A percentile compares a stretch with the other conserved stretches of the same genome.
Conservation (phyloP, 2,113 vertebrate species). For the Atractosteus spatula region DNA sequence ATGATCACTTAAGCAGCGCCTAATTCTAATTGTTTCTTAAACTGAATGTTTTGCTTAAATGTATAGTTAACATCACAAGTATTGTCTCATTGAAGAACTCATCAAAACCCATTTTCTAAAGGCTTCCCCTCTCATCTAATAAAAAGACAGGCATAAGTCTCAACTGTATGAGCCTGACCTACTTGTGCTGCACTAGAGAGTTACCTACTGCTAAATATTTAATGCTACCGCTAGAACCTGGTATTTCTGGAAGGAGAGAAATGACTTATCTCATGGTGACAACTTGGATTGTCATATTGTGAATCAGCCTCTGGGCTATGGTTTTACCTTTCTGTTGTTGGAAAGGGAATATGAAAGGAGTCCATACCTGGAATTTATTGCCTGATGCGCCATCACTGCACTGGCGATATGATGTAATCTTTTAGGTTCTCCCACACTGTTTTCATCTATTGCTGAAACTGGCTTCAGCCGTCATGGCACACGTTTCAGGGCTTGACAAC, state of each 20-base stretch:
- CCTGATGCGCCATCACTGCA: no score
- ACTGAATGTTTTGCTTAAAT: neutral
- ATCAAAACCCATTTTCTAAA: neutral
- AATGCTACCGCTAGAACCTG: neutral
- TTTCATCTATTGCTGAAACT: neutral
- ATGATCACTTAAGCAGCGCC: no score
- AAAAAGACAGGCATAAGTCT: neutral
- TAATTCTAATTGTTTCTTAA: no score
- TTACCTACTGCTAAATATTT: constrained; percentile 1
- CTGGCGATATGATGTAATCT: neutral
- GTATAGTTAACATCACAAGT: neutral
- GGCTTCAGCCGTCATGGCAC: no score
- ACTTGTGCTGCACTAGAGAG: neutral
- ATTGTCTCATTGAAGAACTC: neutral
- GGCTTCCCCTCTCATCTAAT: neutral
- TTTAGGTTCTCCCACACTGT: neutral
- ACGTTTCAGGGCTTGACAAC: no score
- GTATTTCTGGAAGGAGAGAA: neutral
- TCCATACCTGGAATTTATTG: no score
- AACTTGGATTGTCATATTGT: neutral
- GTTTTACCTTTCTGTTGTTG: neutral
- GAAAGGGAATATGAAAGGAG: no score
- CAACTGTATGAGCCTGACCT: neutral
- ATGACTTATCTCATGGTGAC: neutral
- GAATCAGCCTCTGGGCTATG: neutral